Conservation (phyloP, 1,140 invertebrate species). For the Asbolus verrucosus region DNA sequence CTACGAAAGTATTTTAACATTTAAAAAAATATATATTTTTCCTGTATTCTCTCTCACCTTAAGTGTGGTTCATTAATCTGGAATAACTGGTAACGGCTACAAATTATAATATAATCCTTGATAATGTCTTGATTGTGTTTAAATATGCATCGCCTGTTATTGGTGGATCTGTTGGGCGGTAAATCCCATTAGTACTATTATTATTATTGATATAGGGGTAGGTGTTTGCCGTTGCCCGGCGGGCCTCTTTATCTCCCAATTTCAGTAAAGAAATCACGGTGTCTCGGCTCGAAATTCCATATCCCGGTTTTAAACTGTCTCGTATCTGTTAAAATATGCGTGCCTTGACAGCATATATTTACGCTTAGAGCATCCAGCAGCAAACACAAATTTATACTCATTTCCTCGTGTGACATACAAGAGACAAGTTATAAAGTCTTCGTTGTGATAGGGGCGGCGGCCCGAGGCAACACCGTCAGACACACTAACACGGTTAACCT, state of each 20-base stretch:
- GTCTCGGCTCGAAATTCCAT: neutral
- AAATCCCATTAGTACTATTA: too few relatives aligned
- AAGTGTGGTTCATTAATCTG: too few relatives aligned
- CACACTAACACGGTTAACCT: constrained; percentile 25
- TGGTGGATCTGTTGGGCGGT: too few relatives aligned
- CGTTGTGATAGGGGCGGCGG: constrained; percentile 28
- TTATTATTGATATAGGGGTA: constrained; percentile 3
- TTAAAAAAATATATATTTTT: too few relatives aligned
- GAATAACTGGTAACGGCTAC: too few relatives aligned
- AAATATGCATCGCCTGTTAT: too few relatives aligned
- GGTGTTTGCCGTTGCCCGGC: constrained; percentile 19
- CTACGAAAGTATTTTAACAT: too few relatives aligned
- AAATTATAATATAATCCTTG: too few relatives aligned
- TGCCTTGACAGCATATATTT: constrained; percentile 34
- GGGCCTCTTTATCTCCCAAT: constrained; percentile 32
- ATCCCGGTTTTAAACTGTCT: constrained; percentile 37
- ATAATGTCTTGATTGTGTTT: too few relatives aligned
- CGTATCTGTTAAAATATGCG: constrained; percentile 37
- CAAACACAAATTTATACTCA: constrained; percentile 36
- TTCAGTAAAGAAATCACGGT: constrained; percentile 23
- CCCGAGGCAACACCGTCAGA: constrained; percentile 8
- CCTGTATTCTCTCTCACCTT: too few relatives aligned
- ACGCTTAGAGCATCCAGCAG: constrained; percentile 27
- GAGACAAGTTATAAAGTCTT: constrained; percentile 39
- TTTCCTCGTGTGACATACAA: constrained; percentile 38